A percentile compares a stretch with the other conserved stretches of the same genome.
phyloP scores from a whole-genome alignment of 2,113 vertebrate genomes.

The Prinia subflava region DNA sequence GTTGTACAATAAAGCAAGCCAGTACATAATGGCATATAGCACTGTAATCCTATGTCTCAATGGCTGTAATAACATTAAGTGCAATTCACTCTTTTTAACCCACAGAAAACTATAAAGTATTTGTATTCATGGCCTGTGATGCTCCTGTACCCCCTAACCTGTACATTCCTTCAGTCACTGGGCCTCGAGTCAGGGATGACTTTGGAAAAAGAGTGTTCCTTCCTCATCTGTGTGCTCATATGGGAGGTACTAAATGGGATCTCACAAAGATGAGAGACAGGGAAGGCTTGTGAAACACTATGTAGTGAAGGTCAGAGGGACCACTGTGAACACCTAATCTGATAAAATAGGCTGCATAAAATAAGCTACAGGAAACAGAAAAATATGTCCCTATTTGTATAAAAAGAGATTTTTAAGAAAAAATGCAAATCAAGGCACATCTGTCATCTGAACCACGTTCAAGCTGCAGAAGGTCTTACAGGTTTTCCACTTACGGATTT shows the following conservation, averaged over 20 bases:
- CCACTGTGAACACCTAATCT: not conserved
- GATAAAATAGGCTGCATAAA: not conserved
- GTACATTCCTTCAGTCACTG: not conserved
- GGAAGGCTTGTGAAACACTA: not conserved
- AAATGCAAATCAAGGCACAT: not conserved
- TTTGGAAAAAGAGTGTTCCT: not conserved
- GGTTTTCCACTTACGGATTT: conserved; percentile 69
- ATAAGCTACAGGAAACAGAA: not conserved
- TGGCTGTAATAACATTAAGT: not conserved
- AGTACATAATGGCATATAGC: not conserved
- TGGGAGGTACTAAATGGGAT: not conserved
- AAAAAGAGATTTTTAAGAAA: not conserved
- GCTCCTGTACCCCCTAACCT: not conserved
- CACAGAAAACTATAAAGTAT: not conserved
- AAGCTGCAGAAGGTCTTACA: conserved; percentile 64
- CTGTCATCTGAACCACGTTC: not conserved
- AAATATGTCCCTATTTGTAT: not conserved
- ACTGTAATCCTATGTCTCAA: not conserved
- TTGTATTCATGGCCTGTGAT: not conserved
- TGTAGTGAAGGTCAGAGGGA: not conserved
- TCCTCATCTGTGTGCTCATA: rapidly evolving
- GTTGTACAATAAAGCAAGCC: not conserved
- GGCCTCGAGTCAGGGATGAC: not conserved
- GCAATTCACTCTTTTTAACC: not conserved
- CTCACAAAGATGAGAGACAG: not conserved